Conservation (phyloP, 2,888 invertebrate species). For the Corythucha ciliata region DNA sequence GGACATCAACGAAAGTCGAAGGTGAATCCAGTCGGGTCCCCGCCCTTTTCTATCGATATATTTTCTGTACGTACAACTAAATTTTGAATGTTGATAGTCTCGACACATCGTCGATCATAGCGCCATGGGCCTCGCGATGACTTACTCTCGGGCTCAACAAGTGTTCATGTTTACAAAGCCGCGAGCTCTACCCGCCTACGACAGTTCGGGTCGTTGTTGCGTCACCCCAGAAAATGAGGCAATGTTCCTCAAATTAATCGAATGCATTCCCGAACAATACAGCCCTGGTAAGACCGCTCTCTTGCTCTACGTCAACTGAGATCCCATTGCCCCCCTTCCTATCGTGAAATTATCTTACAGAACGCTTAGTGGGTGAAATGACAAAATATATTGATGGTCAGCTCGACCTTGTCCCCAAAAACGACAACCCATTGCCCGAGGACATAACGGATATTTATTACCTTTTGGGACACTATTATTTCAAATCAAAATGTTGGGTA, state of each 20-base stretch:
- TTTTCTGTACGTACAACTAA: no score
- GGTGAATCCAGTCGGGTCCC: constrained; percentile 18
- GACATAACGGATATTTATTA: constrained; percentile 51
- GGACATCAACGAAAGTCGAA: constrained; percentile 59
- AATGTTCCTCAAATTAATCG: constrained; percentile 59
- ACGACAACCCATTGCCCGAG: constrained; percentile 31
- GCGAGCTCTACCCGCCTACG: constrained; percentile 61
- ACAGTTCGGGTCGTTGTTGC: constrained; percentile 52
- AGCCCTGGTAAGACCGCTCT: constrained; percentile 47
- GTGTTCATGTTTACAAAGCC: constrained; percentile 43
- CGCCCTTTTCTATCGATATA: no score
- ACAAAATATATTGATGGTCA: constrained; percentile 58
- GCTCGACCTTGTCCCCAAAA: constrained; percentile 47
- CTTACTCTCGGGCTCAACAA: constrained; percentile 64
- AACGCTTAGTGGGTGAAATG: constrained; percentile 50
- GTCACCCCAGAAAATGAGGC: constrained; percentile 68
- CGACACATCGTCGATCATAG: constrained; percentile 67
- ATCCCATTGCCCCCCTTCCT: not conserved
- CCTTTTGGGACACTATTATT: constrained; percentile 84
- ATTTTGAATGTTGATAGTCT: constrained; percentile 41
- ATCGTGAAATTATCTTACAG: constrained; percentile 19
- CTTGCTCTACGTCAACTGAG: not conserved
- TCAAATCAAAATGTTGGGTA: constrained; percentile 52
- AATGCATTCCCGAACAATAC: constrained; percentile 56
- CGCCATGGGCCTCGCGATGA: constrained; percentile 56